Evolutionary conservation across 2,888 invertebrate species (phyloP).

Genomic region (Andrena fulva): DNA sequence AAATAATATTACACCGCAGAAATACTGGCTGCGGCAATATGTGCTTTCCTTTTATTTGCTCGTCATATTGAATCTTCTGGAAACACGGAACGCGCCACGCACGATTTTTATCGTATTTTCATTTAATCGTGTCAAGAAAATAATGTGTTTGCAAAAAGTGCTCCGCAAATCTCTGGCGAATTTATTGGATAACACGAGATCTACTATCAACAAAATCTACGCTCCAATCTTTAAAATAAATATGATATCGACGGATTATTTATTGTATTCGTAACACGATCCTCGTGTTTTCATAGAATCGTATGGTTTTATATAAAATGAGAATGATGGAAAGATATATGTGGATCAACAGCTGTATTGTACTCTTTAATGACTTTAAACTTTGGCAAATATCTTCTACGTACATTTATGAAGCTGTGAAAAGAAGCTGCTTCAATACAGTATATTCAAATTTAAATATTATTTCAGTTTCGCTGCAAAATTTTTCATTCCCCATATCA

Average conservation of each 20-base stretch:
- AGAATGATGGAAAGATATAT: neutral
- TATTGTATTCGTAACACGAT: neutral
- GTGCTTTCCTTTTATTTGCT: slow-evolving; percentile 21
- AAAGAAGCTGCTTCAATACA: too few species aligned
- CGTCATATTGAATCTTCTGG: neutral
- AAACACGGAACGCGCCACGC: neutral
- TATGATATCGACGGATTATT: neutral
- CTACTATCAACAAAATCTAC: too few species aligned
- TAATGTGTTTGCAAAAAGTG: neutral
- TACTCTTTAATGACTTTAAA: too few species aligned
- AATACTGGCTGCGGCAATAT: neutral
- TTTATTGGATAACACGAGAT: neutral
- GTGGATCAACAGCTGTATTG: too few species aligned
- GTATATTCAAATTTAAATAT: too few species aligned
- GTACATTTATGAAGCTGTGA: too few species aligned
- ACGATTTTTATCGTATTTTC: neutral
- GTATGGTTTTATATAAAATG: neutral
- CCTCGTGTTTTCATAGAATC: neutral
- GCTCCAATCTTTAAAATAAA: too few species aligned
- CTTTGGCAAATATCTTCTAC: too few species aligned
- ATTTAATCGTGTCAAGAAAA: slow-evolving; percentile 13
- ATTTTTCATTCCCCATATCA: too few species aligned
- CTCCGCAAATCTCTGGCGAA: neutral
- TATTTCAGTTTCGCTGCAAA: too few species aligned
- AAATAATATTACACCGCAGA: slow-evolving; percentile 19